These are phyloP conservation scores for Mesitornis unicolor DNA, from an alignment of 2,113 vertebrate genomes.

Conservation along the genomic window DNA sequence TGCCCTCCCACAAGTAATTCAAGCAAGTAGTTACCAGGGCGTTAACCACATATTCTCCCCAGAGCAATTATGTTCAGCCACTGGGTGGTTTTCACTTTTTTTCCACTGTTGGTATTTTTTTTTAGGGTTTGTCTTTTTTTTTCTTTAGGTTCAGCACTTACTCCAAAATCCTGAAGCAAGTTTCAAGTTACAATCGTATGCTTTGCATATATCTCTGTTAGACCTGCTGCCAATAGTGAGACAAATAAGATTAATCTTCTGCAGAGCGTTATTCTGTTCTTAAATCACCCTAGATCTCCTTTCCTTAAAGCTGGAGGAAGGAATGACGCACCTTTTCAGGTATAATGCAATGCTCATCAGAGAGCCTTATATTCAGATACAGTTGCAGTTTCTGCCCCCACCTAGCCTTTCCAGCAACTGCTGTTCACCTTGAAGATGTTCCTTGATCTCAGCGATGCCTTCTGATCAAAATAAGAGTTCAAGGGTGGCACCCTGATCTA, in stretches of 20 bases:
- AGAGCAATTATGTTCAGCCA: background rate
- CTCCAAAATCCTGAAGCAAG: background rate
- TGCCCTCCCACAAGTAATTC: background rate
- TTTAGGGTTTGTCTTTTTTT: background rate
- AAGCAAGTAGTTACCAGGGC: background rate
- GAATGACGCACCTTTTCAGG: background rate
- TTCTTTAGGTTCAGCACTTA: background rate
- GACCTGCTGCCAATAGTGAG: background rate
- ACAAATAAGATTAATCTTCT: background rate
- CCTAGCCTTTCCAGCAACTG: background rate
- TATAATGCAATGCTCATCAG: background rate
- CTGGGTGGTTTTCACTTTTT: background rate
- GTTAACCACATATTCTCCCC: background rate
- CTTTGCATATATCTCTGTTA: background rate
- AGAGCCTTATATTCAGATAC: background rate
- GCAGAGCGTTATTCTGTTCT: background rate
- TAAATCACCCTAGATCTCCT: background rate
- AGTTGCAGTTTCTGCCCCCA: background rate
- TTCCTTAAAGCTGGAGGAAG: background rate
- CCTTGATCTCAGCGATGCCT: background rate
- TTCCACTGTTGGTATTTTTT: background rate
- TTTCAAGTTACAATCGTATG: background rate
- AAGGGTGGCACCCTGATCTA: background rate
- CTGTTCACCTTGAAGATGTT: background rate
- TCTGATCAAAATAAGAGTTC: accelerated